phyloP scores from a whole-genome alignment of 2,113 vertebrate species.

The Sceloporus tristichus region DNA sequence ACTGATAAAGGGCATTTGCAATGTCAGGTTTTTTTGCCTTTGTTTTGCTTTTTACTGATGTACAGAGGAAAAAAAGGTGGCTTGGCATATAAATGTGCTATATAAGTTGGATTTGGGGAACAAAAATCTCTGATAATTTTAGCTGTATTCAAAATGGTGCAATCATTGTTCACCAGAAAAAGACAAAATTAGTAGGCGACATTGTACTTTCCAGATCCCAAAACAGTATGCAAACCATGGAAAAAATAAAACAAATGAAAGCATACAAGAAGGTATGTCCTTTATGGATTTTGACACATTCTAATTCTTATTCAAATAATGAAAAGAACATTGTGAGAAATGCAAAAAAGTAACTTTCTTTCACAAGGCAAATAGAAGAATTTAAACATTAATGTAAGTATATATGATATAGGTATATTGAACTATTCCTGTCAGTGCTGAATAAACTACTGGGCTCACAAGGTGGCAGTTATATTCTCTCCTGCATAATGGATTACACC shows the following conservation, averaged over 20 bases:
- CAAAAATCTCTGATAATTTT: conserved; percentile 66
- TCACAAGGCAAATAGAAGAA: conserved; percentile 31
- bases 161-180: conserved; percentile 72
- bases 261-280: conserved; percentile 6
- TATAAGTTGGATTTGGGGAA: conserved; percentile 66
- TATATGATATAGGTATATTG: conserved; percentile 10
- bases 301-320: conserved; percentile 29
- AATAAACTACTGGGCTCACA: conserved; percentile 2
- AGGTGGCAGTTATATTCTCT: not conserved
- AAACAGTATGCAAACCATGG: conserved; percentile 68
- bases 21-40: not conserved
- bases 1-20: not conserved
- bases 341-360: conserved; percentile 49
- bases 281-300: conserved; percentile 17
- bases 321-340: conserved; percentile 38
- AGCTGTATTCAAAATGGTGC: conserved; percentile 66
- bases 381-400: conserved; percentile 33
- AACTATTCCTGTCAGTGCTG: conserved; percentile 31
- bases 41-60: not conserved
- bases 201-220: conserved; percentile 72
- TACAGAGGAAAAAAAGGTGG: conserved; percentile 4
- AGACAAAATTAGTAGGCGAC: conserved; percentile 70
- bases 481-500: not conserved
- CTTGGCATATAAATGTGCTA: conserved; percentile 37
- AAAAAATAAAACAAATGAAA: conserved; percentile 67